Conservation (phyloP, 2,888 invertebrate genomes). For the Oegoconia quadripuncta region DNA sequence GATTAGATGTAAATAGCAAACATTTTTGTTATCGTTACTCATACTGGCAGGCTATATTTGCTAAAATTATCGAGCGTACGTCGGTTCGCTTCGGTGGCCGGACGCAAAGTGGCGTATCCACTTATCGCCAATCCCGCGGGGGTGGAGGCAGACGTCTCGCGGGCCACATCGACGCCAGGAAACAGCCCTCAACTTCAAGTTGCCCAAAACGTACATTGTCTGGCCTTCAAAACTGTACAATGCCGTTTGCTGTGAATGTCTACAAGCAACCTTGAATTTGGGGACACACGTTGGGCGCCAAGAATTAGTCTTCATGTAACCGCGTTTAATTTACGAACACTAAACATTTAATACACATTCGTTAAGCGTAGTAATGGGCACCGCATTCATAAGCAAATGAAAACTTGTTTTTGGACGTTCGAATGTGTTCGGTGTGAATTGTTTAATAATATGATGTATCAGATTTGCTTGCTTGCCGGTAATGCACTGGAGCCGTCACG, state of each 20-base stretch:
- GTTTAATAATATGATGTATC: too few species aligned
- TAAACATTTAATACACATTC: too few species aligned
- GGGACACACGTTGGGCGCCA: conserved; percentile 25
- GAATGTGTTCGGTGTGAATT: too few species aligned
- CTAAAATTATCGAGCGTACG: neutral
- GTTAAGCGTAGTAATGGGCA: too few species aligned
- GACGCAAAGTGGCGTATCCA: conserved; percentile 37
- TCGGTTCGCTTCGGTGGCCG: too few species aligned
- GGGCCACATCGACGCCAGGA: conserved; percentile 33
- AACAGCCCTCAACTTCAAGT: conserved; percentile 29
- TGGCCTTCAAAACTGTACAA: conserved; percentile 38
- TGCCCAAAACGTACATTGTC: conserved; percentile 30
- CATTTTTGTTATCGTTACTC: too few species aligned
- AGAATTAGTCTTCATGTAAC: neutral
- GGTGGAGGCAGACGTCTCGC: conserved; percentile 23
- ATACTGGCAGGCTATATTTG: too few species aligned
- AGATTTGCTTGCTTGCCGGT: too few species aligned
- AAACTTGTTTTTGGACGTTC: too few species aligned
- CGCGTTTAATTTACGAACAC: neutral
- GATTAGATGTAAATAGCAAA: too few species aligned
- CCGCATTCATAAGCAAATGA: too few species aligned
- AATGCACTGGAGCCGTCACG: too few species aligned
- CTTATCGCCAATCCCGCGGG: conserved; percentile 18
- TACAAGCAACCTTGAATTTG: conserved; percentile 31
- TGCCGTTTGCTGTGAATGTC: conserved; percentile 36